Evolutionary conservation across 30 jellyfish, hydroid and myxozoan species (phyloP).

Genomic region (Chironex yamaguchii): DNA sequence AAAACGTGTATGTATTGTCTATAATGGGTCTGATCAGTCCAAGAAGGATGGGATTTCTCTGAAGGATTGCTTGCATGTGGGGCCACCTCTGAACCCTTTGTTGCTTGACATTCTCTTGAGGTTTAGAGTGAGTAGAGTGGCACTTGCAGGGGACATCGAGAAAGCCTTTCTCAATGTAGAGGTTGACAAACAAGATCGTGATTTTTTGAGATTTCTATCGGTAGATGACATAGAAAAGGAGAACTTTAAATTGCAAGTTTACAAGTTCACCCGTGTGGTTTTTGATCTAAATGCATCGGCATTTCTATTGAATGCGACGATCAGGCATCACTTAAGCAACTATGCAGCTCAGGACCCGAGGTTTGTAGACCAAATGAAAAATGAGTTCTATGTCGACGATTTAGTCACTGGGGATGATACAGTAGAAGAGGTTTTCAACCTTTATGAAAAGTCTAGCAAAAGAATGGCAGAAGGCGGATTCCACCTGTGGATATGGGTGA

Average conservation of each 20-base stretch:
- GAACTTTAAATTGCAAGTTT: neutral
- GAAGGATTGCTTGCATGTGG: conserved; percentile 34
- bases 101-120: conserved; percentile 3
- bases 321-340: conserved; percentile 7
- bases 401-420: neutral
- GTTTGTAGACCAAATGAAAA: neutral
- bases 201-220: conserved; percentile 28
- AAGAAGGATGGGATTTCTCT: neutral
- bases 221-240: neutral
- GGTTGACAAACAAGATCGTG: conserved; percentile 23
- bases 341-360: neutral
- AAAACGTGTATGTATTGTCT: conserved; percentile 27
- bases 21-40: conserved; percentile 13
- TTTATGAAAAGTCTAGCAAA: too few species aligned
- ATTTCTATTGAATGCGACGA: conserved; percentile 19
- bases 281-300: conserved; percentile 20
- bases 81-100: neutral
- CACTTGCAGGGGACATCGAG: conserved; percentile 11
- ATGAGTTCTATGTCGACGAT: conserved; percentile 19
- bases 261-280: conserved; percentile 2
- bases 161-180: conserved; percentile 23
- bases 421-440: too few species aligned
- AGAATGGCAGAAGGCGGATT: too few species aligned
- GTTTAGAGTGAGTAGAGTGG: conserved; percentile 1
- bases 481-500: too few species aligned